Base-by-base conservation (phyloP, 1,140 invertebrate genomes). In the Anastrepha ludens region DNA sequence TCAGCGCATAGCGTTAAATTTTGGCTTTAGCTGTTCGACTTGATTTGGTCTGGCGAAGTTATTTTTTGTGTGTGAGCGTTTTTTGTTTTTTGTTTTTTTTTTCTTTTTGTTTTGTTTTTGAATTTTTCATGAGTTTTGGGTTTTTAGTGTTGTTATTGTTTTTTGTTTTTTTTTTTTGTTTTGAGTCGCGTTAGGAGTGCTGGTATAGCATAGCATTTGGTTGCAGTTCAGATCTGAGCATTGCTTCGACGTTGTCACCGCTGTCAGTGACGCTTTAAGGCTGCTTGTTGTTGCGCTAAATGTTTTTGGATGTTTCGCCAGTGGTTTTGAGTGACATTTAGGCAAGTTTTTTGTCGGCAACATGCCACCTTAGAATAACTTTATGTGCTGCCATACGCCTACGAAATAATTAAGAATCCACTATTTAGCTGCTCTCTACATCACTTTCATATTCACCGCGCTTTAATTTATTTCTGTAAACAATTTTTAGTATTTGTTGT, bases 1-100 rank as follows among this genome's bases (percentile, higher is more conserved):
- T 55, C 74, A 81, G 50, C 74, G 74, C 70, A 47, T 17, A n/a
- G 65, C 65, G 20, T 70, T 70, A 29, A 70, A 20, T 70, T 47
- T n/a, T 81, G 47, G 5, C n/a, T 50, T 55, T 11, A 55, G 11
- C 50, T 55, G 50, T 81, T 58, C 20, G 7, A 7, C 3, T 50
- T 81, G 67, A n/a, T 81, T 81, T 29, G 2, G 20, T 81, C 55
- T 20, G 1, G 9, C 47, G 41, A 5, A 5, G 29, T 67, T 67
- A 39, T 29, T 67, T 67, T 67, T 29, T 29, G 29, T 29, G 29
- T 29, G 29, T 29, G 29, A 29, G 29, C 1, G 29, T 29, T 29
- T 29, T 29, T 29, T 29, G 29, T 29, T 29, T 29, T 17, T n/a
- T 8, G 0, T 17, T 64, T 5, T 64, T 64, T 1, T 17, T 13